Base-by-base conservation (phyloP, 1,140 invertebrate species). In the Macrobrachium nipponense region DNA sequence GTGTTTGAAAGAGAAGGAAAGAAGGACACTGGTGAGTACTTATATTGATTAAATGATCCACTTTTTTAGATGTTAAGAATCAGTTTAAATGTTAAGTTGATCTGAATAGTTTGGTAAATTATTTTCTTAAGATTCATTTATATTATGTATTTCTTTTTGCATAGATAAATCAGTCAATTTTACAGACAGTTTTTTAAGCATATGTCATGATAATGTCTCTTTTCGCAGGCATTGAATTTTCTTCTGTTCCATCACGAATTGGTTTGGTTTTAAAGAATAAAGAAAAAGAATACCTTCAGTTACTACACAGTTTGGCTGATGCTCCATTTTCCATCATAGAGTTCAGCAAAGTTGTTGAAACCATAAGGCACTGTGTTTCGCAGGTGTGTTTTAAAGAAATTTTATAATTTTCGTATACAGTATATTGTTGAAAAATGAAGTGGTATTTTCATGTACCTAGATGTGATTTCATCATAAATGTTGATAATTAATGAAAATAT, bases 331-430 rank as follows among this genome's bases (percentile, higher is more conserved):
- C 82, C 43, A 76, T 83, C 72, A 44, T 76, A 23, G 59, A 83
- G 59, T 83, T 83, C 58, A 83, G 82, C 44, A 44, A 64, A 59
- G 82, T 76, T 43, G 76, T 83, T 66, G 82, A 83, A 36, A 83
- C 72, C 12, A 77, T 83, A 18, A 83, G 82, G n/a, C 73, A 83
- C 18, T 76, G 82, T 83, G 73, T 83, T 2, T 83, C 82, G 62
- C 36, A 83, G 82, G 82, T 83, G 23, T 51, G 51, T 51, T 51
- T 51, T 51, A 10, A 36, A 51, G 51, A 51, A 51, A 51, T 51
- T 8, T 51, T 51, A 6, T 51, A 10, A 12, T 51, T 12, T 51
- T 51, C 5, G 7, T n/a, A 6, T 51, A 51, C 12, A 5, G 51
- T 51, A 51, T 7, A 51, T 7, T 51, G 7, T 51, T 10, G 12